Conservation (phyloP, 2,797 vertebrate genomes). For the Varecia variegata region DNA sequence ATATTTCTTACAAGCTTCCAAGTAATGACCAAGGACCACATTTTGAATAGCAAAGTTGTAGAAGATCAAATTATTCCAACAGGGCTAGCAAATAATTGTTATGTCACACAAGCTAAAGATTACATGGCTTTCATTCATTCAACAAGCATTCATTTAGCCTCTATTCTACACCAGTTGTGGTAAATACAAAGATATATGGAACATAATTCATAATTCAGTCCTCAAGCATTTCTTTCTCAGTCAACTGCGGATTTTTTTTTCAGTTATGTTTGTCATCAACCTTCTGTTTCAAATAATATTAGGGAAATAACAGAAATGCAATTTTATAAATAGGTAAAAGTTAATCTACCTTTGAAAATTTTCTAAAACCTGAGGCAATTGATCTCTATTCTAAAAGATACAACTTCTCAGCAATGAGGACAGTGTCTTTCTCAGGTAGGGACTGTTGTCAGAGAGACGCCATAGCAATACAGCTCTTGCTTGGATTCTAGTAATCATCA, state of each 20-base stretch:
- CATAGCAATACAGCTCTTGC: neutral
- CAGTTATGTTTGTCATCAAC: neutral
- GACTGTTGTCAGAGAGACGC: neutral
- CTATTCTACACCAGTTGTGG: neutral
- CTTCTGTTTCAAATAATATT: neutral
- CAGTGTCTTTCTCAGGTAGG: neutral
- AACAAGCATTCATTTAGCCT: neutral
- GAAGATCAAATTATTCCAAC: neutral
- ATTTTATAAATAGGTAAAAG: neutral
- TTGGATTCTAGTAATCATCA: neutral
- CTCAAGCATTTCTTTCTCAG: neutral
- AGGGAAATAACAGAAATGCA: neutral
- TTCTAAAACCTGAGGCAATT: neutral
- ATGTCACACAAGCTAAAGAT: neutral
- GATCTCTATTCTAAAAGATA: neutral
- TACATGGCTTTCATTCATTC: neutral
- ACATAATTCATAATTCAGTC: neutral
- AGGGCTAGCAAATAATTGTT: neutral
- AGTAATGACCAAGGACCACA: neutral
- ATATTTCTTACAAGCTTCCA: constrained; percentile 35
- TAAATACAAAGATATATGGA: neutral
- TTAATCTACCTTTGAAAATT: neutral
- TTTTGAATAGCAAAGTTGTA: neutral
- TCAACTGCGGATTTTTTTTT: neutral
- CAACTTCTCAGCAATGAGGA: neutral